Evolutionary conservation across 64 coral and sea anemone genomes (phyloP), one percentile per base, ranked within the genome.

Genomic region (Dendronephthya gigantea): DNA sequence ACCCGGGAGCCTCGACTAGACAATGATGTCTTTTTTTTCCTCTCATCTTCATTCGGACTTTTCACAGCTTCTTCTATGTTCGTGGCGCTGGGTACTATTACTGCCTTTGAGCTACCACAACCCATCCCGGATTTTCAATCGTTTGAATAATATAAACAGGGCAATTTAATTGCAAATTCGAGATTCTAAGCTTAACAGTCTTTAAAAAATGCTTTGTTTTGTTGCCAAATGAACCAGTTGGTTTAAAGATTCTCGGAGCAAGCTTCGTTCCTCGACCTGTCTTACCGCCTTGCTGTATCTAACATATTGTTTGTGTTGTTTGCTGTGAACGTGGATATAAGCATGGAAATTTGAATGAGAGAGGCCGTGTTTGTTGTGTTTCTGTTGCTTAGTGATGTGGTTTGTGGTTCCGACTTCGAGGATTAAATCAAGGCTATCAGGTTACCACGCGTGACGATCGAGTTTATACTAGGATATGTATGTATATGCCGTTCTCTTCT

Each of bases 321-420:
- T 29, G 19, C 13, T 28, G 36, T 79, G 72, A 79, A 15, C 22
- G 72, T 17, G 16, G 19, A 33, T 36, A 79, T 33, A 79, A 15
- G 28, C 32, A 29, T 28, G 28, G 15, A 79, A 36, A 79, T 79
- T 79, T 79, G 72, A 79, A 79, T 79, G 29, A 30, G 58, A 66
- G 3, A 8, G 6, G 58, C n/a, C n/a, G 36, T 79, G 25, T 79
- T 79, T 79, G 36, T 79, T 79, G 72, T 79, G 22, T 79, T 79
- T 39, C 72, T 79, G 72, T 79, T 79, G 72, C 72, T 79, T 79
- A 39, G 72, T 62, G 17, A 62, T 62, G 55, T 62, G 17, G 25
- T 1, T n/a, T 62, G 55, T 5, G 55, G 4, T 62, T 62, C 19
- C 55, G 25, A 23, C 2, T 23, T 62, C 17, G 25, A 45, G 41